A percentile compares a stretch with the other conserved stretches of the same genome.
phyloP scores from a whole-genome alignment of 1,140 invertebrate species.

The Drosophila subobscura region DNA sequence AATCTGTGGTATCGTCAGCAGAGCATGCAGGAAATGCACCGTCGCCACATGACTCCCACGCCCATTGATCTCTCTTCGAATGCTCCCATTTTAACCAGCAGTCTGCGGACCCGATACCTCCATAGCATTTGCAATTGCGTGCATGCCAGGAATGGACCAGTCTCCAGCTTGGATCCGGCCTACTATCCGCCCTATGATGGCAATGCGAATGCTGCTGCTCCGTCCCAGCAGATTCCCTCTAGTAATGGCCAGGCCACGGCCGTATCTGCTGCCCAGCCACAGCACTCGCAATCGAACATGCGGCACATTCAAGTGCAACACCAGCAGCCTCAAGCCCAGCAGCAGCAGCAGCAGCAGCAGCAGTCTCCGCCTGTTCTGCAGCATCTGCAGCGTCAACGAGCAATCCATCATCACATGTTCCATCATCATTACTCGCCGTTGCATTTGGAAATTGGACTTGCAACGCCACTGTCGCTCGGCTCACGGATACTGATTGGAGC shows the following conservation, averaged over 20 bases:
- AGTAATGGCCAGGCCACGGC: not conserved
- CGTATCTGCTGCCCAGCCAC: constrained; percentile 19
- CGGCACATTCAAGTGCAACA: constrained; percentile 28
- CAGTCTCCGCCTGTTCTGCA: constrained; percentile 40
- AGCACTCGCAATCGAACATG: not conserved
- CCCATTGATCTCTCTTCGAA: constrained; percentile 81
- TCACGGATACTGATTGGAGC: constrained; percentile 76
- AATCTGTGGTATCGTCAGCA: constrained; percentile 90
- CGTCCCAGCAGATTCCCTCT: constrained; percentile 6
- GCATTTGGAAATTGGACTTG: constrained; percentile 85
- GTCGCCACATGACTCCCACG: constrained; percentile 80
- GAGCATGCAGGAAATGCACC: constrained; percentile 85
- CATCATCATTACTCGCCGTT: constrained; percentile 87
- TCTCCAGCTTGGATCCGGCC: constrained; percentile 77
- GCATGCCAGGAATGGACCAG: constrained; percentile 71
- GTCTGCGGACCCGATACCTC: constrained; percentile 66
- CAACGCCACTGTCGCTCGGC: constrained; percentile 60
- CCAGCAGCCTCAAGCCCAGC: constrained; percentile 41
- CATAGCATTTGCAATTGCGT: constrained; percentile 76
- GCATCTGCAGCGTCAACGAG: constrained; percentile 74
- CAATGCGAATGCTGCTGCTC: constrained; percentile 23
- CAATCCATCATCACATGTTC: constrained; percentile 87
- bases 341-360: constrained; percentile 48
- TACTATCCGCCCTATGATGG: constrained; percentile 72
- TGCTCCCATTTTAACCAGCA: constrained; percentile 68